phyloP scores from a whole-genome alignment of 2,888 invertebrate species.

The Netelia inedita region DNA sequence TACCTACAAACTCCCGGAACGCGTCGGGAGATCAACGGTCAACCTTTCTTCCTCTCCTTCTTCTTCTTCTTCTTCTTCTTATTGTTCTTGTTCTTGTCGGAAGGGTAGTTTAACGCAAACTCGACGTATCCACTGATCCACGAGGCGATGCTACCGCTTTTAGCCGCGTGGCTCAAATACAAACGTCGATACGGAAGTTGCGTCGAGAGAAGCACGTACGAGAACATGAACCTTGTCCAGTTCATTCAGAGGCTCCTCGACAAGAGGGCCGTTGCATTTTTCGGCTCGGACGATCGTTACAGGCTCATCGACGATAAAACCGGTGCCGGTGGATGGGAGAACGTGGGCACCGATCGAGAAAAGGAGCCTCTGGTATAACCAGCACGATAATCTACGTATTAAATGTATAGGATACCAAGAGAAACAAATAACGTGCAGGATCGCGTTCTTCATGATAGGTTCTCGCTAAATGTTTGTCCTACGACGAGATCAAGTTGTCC shows the following conservation, averaged over 20 bases:
- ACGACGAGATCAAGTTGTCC: constrained; percentile 89
- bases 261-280: constrained; percentile 87
- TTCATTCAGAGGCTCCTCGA: constrained; percentile 87
- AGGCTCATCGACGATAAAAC: constrained; percentile 85
- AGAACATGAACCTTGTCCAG: constrained; percentile 87
- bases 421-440: too few species aligned
- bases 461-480: constrained; percentile 87
- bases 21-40: too few species aligned
- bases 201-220: constrained; percentile 87
- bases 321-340: constrained; percentile 87
- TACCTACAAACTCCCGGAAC: too few species aligned
- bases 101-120: constrained; percentile 79
- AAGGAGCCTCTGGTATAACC: constrained; percentile 85
- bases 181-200: constrained; percentile 86
- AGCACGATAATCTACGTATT: neutral
- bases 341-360: constrained; percentile 87
- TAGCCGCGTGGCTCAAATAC: constrained; percentile 88
- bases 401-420: neutral
- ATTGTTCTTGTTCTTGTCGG: neutral
- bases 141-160: constrained; percentile 88
- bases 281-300: constrained; percentile 86
- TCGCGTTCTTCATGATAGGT: constrained; percentile 73
- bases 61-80: neutral
- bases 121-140: constrained; percentile 90
- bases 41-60: neutral